Percentiles rank a stretch among this genome's conserved stretches.
These are phyloP conservation scores for Pseudoatta argentina DNA, from an alignment of 1,140 invertebrate species.

Conservation along the genomic window DNA sequence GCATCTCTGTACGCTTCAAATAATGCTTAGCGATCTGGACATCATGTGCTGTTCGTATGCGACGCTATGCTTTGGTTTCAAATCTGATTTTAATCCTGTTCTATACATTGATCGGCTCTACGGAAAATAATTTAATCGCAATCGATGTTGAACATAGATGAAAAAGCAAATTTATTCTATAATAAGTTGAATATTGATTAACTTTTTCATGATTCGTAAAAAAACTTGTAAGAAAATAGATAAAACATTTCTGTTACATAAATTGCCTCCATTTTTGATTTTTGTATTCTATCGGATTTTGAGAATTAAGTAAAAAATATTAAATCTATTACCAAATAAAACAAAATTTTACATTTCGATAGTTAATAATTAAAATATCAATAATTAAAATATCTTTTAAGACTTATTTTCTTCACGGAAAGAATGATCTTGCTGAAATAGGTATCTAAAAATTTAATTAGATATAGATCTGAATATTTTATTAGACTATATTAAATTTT, in stretches of 20 bases:
- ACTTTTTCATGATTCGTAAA: neutral
- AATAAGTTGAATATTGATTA: neutral
- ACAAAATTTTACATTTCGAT: neutral
- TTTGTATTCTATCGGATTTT: neutral
- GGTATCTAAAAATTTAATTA: too few species aligned
- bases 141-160: neutral
- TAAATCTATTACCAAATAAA: neutral
- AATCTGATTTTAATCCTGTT: conserved; percentile 40
- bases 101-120: neutral
- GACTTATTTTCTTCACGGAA: neutral
- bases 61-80: conserved; percentile 8
- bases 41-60: conserved; percentile 21
- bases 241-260: neutral
- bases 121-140: neutral
- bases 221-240: neutral
- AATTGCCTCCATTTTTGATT: neutral
- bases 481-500: too few species aligned
- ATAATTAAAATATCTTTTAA: too few species aligned
- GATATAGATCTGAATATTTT: too few species aligned
- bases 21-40: conserved; percentile 45
- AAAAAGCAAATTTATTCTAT: neutral
- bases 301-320: neutral
- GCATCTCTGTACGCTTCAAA: conserved; percentile 53
- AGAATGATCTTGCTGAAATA: too few species aligned
- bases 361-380: too few species aligned